Evolutionary conservation across 2,113 vertebrate species (phyloP), one percentile per base, ranked within the genome.

Genomic region (Sapayoa aenigma): DNA sequence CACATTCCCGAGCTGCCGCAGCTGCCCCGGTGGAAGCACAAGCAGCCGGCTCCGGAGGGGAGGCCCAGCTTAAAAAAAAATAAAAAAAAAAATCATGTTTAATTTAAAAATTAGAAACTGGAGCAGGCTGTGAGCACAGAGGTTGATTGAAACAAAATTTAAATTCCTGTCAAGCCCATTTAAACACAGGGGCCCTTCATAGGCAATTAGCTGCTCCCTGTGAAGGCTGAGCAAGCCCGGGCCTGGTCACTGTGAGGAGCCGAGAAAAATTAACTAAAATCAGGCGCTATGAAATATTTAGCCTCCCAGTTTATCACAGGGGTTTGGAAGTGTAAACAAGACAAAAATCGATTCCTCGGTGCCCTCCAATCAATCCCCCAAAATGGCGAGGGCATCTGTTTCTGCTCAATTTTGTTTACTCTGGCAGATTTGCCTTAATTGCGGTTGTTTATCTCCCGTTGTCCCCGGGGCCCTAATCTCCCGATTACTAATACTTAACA

Each of bases 301-400:
- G 96, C 97, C 96, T 97, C 97, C 96, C 90, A 91, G 97, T 97
- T 96, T 97, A 98, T 97, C 97, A 97, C 96, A 46, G 98, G 98
- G 98, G 97, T 97, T 95, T 96, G 98, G 98, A 99, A 98, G 98
- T 99, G 98, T 99, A 99, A 99, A 99, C 98, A 98, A 99, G 98
- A 99, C 98, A 98, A 98, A 98, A 98, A 98, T 98, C 98, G 97
- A 98, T 98, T 98, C 98, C 98, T 98, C 93, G 95, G 98, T 98
- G 97, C 98, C 98, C 98, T 98, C 97, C 96, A 98, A 98, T 98
- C 98, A 98, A 98, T 98, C 97, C 97, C 98, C 98, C 95, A 97
- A 98, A 98, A 98, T 97, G 98, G 97, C 94, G 84, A 94, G 97
- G 98, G 98, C 98, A 98, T 98, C 98, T 98, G 98, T 98, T 98